Conservation (phyloP, 1,140 invertebrate genomes). For the Vanessa atalanta region DNA sequence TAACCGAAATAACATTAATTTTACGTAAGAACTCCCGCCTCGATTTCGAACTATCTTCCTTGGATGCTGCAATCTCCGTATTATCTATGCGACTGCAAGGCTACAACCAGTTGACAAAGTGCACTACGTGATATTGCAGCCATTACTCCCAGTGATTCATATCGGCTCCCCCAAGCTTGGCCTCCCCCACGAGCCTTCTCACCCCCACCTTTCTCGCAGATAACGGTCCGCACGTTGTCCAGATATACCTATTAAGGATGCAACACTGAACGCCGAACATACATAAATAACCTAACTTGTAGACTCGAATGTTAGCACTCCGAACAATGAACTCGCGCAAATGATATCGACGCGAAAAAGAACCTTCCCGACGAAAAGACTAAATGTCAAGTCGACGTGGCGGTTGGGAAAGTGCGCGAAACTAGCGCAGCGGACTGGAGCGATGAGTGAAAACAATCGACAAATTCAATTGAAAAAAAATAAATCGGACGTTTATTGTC, state of each 20-base stretch:
- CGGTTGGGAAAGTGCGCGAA: slow-evolving; percentile 57
- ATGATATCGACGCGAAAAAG: slow-evolving; percentile 28
- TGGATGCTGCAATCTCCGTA: slow-evolving; percentile 66
- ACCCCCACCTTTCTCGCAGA: slow-evolving; percentile 62
- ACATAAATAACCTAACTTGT: slow-evolving; percentile 59
- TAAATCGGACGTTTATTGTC: slow-evolving; percentile 77
- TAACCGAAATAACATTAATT: slow-evolving; percentile 44
- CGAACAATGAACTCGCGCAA: slow-evolving; percentile 38
- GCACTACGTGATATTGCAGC: slow-evolving; percentile 79
- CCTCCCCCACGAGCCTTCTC: slow-evolving; percentile 44
- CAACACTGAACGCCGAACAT: slow-evolving; percentile 50
- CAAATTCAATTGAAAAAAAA: slow-evolving; percentile 69
- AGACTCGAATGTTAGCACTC: slow-evolving; percentile 42
- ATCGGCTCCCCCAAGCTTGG: slow-evolving; percentile 58
- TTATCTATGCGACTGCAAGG: slow-evolving; percentile 76
- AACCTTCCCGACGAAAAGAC: slow-evolving; percentile 43
- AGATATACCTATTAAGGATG: slow-evolving; percentile 75
- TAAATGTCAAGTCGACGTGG: slow-evolving; percentile 58
- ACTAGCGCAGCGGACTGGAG: slow-evolving; percentile 33
- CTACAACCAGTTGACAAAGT: slow-evolving; percentile 79
- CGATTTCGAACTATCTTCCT: slow-evolving; percentile 57
- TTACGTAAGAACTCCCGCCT: slow-evolving; percentile 46
- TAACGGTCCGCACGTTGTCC: slow-evolving; percentile 71
- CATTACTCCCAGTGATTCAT: slow-evolving; percentile 79
- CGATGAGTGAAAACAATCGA: slow-evolving; percentile 71